Evolutionary conservation across 2,113 vertebrate genomes (phyloP), one percentile per base, ranked within the genome.

Genomic region (Baryphthengus martii): DNA sequence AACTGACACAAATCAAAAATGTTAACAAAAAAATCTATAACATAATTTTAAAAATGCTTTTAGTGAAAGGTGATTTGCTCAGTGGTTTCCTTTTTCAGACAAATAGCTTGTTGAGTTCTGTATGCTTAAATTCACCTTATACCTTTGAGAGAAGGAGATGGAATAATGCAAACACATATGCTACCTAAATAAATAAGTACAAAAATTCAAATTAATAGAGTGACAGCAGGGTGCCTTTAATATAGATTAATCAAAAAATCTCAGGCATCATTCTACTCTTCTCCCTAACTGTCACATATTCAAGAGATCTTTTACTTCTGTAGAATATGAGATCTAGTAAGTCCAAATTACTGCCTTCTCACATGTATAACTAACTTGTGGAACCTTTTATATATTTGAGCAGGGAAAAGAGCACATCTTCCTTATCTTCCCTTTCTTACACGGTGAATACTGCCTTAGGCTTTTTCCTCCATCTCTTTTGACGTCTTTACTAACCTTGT

Each of bases 1-100:
- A 89, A 88, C 67, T 87, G 83, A 89, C 68, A 97, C 24, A 93
- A 92, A 85, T 90, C 16, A 90, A 90, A 88, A 94, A 76, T 55
- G 42, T 31, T 91, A 63, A 72, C 35, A 70, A 90, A 93, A 74
- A 88, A 85, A 74, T 75, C 71, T 84, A 94, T 70, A n/a, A 18
- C 67, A 70, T 77, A 37, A 85, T 80, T 88, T 82, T 49, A 85
- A n/a, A 84, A 92, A 63, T 33, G 10, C 21, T 90, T 84, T 92
- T 83, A 82, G 17, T 56, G 72, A 76, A 95, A 62, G 13, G 26
- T 44, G 6, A 71, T 74, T 75, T 75, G 17, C 85, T 63, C n/a
- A 25, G 25, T 72, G 47, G 13, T 66, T 95, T 92, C 33, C 20
- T 49, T 66, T 68, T 94, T 33, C 58, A 67, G 18, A 62, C 7